Evolutionary conservation across 2,888 invertebrate species (phyloP), one percentile per base, ranked within the genome.

Genomic region (Lycocerus yunnanus): DNA sequence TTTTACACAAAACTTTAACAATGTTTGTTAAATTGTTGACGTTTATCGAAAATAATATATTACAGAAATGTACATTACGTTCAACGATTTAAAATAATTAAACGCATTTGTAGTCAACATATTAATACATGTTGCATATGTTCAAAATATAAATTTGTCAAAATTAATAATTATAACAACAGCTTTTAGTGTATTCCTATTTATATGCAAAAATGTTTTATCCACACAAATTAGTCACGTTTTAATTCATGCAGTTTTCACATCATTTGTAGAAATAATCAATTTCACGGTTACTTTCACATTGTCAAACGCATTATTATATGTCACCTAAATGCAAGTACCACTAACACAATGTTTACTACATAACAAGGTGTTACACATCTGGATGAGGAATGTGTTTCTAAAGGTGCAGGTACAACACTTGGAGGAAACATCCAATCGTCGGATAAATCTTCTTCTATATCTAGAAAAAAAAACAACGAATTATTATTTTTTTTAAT

Each of bases 381-480:
- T 79, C 71, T 68, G 24, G 79, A 76, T 60, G 80, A 78, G 18
- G 85, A 84, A 73, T 83, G 80, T 60, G 85, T 85, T 78, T 86
- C 86, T 59, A 86, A 79, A 13, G 85, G 84, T 60, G 85, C 85
- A 11, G 86, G 84, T 9, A 84, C 85, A 15, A 84, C 84, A 80
- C 85, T 85, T 14, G 85, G 85, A n/a, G 65, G 65, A 76, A 83
- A 84, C 63, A 84, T 76, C 84, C 84, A 85, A 79, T 85, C 84
- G 74, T 84, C 85, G 13, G 83, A 81, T 58, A 82, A 83, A 73
- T 84, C 84, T 73, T 83, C 73, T 43, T 73, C 61, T 63, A 63
- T 9, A 63, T 63, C 61, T 63, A 18, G 16, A 20, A 63, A 43
- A n/a, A n/a, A 6, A 43, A 43, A 43, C 43, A n/a, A 3, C n/a